Evolutionary conservation across 1,140 invertebrate genomes (phyloP), one percentile per base, ranked within the genome.

Genomic region (Panagrolaimus sp.): DNA sequence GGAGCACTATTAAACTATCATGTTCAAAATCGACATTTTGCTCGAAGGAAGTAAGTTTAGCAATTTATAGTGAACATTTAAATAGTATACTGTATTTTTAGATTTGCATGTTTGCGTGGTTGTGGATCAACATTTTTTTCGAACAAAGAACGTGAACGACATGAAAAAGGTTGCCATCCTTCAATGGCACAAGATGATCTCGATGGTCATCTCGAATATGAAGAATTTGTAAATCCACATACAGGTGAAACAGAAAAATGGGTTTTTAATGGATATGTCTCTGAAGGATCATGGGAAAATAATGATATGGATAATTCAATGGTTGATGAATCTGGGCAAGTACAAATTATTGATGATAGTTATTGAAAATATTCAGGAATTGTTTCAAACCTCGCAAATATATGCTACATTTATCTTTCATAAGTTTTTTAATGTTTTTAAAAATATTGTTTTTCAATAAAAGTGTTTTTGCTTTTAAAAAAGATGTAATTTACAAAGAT

Each of bases 1-100:
- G 68, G 68, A 14, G 68, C 62, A 9, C 63, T 69, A 31, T 44
- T 69, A 5, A 69, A 69, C 57, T 20, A 16, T 53, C 68, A 69
- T 38, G 31, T 61, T 31, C 66, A 62, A 42, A 62, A 57, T 27
- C 20, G 53, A 38, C 66, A 68, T 42, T 63, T 66, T 38, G 5
- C 44, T n/a, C 14, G 43, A 13, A 47, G 65, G 42, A 66, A 47
- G 65, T 66, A n/a, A 61, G 44, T 47, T 66, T 66, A 53, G 31
- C 31, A 38, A 38, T 4, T 38, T 38, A 38, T 7, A 4, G 31
- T 38, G 7, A 7, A 38, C 31, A 38, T 38, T 7, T 38, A 4
- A 38, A 38, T 38, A 7, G 7, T 38, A 38, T 38, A 38, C 31
- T 7, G 31, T 38, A 38, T 66, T n/a, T n/a, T 13, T 43, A 66